A percentile compares a stretch with the other conserved stretches of the same genome.
Evolutionary conservation across 2,797 vertebrate genomes (phyloP).

Genomic region (Syngnathus rostellatus): DNA sequence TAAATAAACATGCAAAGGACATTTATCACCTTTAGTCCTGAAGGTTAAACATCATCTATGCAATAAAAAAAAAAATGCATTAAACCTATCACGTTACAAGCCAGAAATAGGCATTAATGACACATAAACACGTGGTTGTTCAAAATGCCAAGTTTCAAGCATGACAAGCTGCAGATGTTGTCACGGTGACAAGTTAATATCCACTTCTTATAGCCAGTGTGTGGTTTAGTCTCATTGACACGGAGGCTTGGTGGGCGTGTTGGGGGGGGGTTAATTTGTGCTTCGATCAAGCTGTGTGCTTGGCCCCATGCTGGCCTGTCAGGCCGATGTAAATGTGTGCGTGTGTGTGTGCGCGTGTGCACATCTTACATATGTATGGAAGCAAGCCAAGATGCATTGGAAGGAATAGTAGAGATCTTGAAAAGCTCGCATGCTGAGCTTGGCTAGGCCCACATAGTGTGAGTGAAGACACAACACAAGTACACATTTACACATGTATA

Average conservation of each 20-base stretch:
- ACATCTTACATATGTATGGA: conserved; percentile 21
- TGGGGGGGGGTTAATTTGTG: conserved; percentile 26
- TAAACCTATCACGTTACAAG: not conserved
- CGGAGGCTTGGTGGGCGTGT: not conserved
- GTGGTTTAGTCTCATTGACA: not conserved
- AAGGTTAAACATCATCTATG: not conserved
- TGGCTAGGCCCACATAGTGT: conserved; percentile 12
- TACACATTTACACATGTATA: conserved; percentile 8
- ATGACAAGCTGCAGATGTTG: not conserved
- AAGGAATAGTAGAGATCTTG: conserved; percentile 17
- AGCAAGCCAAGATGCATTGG: not conserved
- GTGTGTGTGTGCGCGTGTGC: not conserved
- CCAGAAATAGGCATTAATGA: not conserved
- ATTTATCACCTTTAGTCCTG: not conserved
- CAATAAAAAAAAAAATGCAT: not conserved
- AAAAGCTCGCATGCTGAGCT: conserved; percentile 29
- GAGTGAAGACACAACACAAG: not conserved
- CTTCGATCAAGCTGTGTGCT: conserved; percentile 24
- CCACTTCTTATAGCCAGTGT: not conserved
- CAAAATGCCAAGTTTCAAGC: not conserved
- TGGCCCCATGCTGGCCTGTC: conserved; percentile 30
- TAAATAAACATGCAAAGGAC: not conserved
- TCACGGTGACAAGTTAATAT: not conserved
- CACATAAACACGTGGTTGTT: not conserved
- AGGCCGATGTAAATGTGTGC: conserved; percentile 13